Evolutionary conservation across 1,140 invertebrate genomes (phyloP), one percentile per base, ranked within the genome.

Genomic region (Acromyrmex heyeri): DNA sequence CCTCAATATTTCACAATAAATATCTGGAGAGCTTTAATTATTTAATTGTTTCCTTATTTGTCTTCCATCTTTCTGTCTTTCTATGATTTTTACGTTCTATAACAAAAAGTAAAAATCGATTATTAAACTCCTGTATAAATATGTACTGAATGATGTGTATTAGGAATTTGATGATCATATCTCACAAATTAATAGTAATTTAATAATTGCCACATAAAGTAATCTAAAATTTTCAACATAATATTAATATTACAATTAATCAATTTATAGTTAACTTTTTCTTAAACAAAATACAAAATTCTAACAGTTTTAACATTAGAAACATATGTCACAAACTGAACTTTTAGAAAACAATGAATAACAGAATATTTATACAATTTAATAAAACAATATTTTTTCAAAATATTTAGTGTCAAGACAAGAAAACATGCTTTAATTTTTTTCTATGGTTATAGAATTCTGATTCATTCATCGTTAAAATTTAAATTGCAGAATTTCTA

Each of bases 51-150:
- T 14, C 14, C 4, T 5, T 27, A 38, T 78, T 61, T 24, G 34
- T 38, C 14, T 55, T 75, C 50, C 21, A 14, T 27, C 5, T n/a
- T 1, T n/a, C 0, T 67, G 34, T 38, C 18, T 38, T 0, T n/a
- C 24, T 53, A 7, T 6, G 6, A 7, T 7, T 55, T 65, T 67
- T 44, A 38, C 8, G 0, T 24, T 55, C 77, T 79, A 67, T 50
- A 79, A 79, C 62, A 67, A 27, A 79, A 50, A 75, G 18, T 24
- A 55, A 73, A 75, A 55, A 57, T 38, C 34, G 34, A 73, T 73
- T 75, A 75, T 34, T 57, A 34, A 34, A 57, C 2, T 30, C 5
- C 2, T 69, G n/a, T 30, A 14, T 30, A 30, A 24, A 72, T 30
- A 50, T 53, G 6, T 53, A 50, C 3, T 3, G 5, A n/a, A 72